These are phyloP conservation scores for Papilio polyxenes DNA, from an alignment of 1,140 invertebrate species.

Conservation along the genomic window DNA sequence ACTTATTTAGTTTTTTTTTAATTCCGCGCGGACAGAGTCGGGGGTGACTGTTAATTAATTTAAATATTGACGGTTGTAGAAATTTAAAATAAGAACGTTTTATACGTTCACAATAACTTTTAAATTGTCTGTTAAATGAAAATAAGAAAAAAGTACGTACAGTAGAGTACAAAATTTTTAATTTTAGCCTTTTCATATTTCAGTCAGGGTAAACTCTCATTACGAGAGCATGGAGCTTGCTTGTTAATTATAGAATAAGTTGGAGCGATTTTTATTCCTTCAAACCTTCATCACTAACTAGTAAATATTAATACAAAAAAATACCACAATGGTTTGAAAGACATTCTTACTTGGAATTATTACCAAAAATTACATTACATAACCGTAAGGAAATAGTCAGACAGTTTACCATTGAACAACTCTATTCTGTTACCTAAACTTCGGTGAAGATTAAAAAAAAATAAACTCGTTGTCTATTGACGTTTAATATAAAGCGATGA, in stretches of 20 bases:
- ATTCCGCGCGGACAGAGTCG: too few relatives aligned
- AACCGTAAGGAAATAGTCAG: background rate
- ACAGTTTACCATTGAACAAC: background rate
- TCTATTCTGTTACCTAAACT: background rate
- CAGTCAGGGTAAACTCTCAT: background rate
- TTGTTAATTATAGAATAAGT: background rate
- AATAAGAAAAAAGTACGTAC: background rate
- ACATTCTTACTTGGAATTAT: background rate
- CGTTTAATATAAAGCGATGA: constrained; percentile 33
- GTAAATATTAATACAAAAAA: background rate
- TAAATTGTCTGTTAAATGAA: background rate
- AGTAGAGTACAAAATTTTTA: background rate
- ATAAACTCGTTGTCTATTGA: background rate
- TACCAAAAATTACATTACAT: background rate
- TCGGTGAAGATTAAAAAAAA: background rate
- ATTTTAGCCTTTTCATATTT: constrained; percentile 1
- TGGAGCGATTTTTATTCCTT: background rate
- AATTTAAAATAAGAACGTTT: too few relatives aligned
- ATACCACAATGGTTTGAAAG: background rate
- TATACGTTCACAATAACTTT: background rate
- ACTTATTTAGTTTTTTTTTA: too few relatives aligned
- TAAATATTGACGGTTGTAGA: too few relatives aligned
- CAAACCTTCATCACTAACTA: background rate
- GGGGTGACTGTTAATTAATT: too few relatives aligned
- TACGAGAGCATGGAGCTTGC: background rate